phyloP scores from a whole-genome alignment of 2,888 invertebrate species.

The Heliothis peltigera region DNA sequence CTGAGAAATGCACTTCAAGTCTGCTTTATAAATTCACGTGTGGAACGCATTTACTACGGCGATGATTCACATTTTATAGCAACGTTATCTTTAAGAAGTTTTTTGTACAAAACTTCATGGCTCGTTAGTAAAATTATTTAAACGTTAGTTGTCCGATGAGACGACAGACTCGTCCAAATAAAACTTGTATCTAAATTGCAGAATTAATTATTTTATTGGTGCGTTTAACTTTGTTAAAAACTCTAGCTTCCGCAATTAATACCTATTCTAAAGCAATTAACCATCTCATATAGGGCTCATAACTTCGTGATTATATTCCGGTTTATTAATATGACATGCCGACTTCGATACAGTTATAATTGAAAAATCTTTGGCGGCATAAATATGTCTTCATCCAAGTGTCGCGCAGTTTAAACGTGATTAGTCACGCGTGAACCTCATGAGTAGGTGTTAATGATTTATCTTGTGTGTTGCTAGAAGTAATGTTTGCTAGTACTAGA shows the following conservation, averaged over 20 bases:
- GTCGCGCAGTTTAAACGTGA: slow-evolving; percentile 1
- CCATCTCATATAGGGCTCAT: slow-evolving; percentile 18
- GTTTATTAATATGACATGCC: slow-evolving; percentile 22
- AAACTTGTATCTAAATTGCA: slow-evolving; percentile 14
- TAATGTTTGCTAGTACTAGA: slow-evolving; percentile 12
- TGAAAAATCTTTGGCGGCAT: slow-evolving; percentile 2
- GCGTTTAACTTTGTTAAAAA: slow-evolving; percentile 23
- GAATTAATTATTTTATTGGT: slow-evolving; percentile 23
- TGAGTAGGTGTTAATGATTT: slow-evolving; percentile 13
- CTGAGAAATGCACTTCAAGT: slow-evolving; percentile 80
- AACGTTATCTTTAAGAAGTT: slow-evolving; percentile 58
- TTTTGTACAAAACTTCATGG: slow-evolving; percentile 36
- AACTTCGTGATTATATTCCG: slow-evolving; percentile 28
- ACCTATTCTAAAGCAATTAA: slow-evolving; percentile 22
- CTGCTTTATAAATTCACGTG: slow-evolving; percentile 81
- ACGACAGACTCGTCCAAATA: slow-evolving; percentile 12
- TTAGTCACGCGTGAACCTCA: not conserved
- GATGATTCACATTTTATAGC: slow-evolving; percentile 66
- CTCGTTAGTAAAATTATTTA: slow-evolving; percentile 48
- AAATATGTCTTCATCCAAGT: slow-evolving; percentile 44
- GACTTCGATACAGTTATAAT: slow-evolving; percentile 9
- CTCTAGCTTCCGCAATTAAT: slow-evolving; percentile 44
- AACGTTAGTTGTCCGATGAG: slow-evolving; percentile 29
- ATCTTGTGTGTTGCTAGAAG: slow-evolving; percentile 10
- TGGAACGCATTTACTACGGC: slow-evolving; percentile 71